Percentiles rank a stretch among this genome's conserved stretches.
Evolutionary conservation across 2,113 vertebrate species (phyloP).

Genomic region (Dipodomys merriami): DNA sequence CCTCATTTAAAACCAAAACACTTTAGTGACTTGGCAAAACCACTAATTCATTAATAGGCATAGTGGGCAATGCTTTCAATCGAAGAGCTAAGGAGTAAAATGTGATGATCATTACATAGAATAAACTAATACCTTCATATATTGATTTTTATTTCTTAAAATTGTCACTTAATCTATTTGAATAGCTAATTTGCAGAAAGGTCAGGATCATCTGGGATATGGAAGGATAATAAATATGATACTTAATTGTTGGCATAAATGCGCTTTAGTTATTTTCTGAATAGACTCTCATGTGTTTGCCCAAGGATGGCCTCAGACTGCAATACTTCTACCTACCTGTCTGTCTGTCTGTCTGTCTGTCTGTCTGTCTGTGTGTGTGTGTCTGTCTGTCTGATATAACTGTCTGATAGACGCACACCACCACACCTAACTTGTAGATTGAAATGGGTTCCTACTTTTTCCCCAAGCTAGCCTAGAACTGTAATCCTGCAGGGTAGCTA

Average conservation of each 20-base stretch:
- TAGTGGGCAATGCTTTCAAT: conserved; percentile 51
- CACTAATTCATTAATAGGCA: conserved; percentile 62
- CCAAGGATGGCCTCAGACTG: too few relatives aligned
- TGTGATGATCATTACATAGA: conserved; percentile 43
- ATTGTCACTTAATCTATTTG: conserved; percentile 38
- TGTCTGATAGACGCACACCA: too few relatives aligned
- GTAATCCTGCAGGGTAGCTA: too few relatives aligned
- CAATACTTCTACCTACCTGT: too few relatives aligned
- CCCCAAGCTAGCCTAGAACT: too few relatives aligned
- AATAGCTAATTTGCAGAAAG: conserved; percentile 52
- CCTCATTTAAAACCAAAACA: conserved; percentile 62
- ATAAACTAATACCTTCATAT: conserved; percentile 56
- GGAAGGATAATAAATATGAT: conserved; percentile 34
- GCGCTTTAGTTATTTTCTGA: too few relatives aligned
- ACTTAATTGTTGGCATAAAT: neutral
- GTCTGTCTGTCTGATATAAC: too few relatives aligned
- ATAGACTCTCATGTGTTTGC: too few relatives aligned
- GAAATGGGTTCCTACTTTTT: too few relatives aligned
- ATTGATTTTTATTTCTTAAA: conserved; percentile 46
- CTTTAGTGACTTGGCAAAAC: conserved; percentile 60
- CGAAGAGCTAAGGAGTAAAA: conserved; percentile 50
- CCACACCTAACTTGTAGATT: too few relatives aligned
- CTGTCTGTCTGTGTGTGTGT: too few relatives aligned
- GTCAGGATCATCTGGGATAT: conserved; percentile 26
- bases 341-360: too few relatives aligned